A percentile compares a stretch with the other conserved stretches of the same genome.
phyloP scores from a whole-genome alignment of 2,113 vertebrate genomes.

The Ciconia boyciana region DNA sequence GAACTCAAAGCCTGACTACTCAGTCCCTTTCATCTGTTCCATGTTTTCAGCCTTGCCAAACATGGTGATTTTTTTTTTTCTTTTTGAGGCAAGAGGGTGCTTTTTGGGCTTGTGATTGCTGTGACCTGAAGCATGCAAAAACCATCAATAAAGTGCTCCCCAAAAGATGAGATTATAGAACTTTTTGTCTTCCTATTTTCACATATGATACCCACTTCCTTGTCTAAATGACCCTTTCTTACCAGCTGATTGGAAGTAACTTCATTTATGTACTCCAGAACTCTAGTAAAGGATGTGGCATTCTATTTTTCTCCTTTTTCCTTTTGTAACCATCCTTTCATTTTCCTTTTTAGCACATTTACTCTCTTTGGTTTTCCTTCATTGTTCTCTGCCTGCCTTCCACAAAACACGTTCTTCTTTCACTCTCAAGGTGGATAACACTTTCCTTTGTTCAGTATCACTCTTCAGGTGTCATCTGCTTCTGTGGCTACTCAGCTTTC shows the following conservation, averaged over 20 bases:
- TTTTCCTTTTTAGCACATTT: neutral
- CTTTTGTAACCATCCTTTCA: neutral
- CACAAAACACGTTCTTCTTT: neutral
- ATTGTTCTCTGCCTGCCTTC: neutral
- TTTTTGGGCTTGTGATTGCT: neutral
- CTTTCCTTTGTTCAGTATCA: neutral
- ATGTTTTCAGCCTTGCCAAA: neutral
- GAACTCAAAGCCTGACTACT: neutral
- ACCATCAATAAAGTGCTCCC: neutral
- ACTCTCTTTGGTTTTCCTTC: neutral
- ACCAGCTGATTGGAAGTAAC: neutral
- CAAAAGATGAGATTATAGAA: neutral
- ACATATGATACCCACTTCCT: neutral
- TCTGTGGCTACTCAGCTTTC: neutral
- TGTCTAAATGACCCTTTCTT: neutral
- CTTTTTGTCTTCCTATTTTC: neutral
- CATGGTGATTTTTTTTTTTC: neutral
- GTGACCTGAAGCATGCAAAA: neutral
- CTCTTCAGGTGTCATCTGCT: neutral
- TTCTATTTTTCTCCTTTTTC: neutral
- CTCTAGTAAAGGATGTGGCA: neutral
- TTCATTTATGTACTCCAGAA: neutral
- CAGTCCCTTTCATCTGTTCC: neutral
- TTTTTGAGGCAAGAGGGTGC: neutral
- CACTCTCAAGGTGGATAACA: neutral